Evolutionary conservation across 2,797 vertebrate species (phyloP), one percentile per base, ranked within the genome.

Genomic region (Acanthopagrus latus): DNA sequence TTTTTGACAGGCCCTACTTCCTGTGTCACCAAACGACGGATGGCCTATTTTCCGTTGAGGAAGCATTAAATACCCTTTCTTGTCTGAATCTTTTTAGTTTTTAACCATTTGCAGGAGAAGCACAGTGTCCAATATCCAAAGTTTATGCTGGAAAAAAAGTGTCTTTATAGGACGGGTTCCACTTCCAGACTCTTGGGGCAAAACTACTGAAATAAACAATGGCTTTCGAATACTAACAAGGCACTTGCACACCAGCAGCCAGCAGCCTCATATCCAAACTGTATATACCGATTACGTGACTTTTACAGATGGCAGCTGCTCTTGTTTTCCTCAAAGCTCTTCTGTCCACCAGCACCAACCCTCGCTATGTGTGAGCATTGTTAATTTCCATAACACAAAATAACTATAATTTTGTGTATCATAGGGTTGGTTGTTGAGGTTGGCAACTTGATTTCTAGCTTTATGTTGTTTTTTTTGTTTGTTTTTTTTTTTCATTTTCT

Each of bases 21-120:
- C 43, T 33, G 59, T 47, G 18, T 60, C 8, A 0, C 67, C 46
- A 2, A 18, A 21, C 33, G 47, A 69, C 47, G 6, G 79, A 79
- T 59, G 58, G 7, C 68, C 47, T 60, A 11, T 33, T 68, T 76
- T 82, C 59, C 64, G 43, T 68, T 47, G 47, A 81, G 58, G 8
- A 79, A 71, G 52, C 57, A 78, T 78, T 73, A 70, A 48, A 68
- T 65, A 48, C 2, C 2, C 4, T 38, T 71, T n/a, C 23, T 55
- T 64, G 58, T 63, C 16, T 5, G 14, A 62, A 76, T 21, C 9
- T 4, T 64, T 58, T 58, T 46, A 52, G 21, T 57, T 41, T 71
- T 44, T 47, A 72, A 73, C 13, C 21, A 52, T 43, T 67, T 50
- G 38, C 1, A 3, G n/a, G 21, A 47, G 21, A 56, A 56, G 0